These are phyloP conservation scores for Fregetta grallaria DNA, from an alignment of 2,113 vertebrate species.

Conservation along the genomic window DNA sequence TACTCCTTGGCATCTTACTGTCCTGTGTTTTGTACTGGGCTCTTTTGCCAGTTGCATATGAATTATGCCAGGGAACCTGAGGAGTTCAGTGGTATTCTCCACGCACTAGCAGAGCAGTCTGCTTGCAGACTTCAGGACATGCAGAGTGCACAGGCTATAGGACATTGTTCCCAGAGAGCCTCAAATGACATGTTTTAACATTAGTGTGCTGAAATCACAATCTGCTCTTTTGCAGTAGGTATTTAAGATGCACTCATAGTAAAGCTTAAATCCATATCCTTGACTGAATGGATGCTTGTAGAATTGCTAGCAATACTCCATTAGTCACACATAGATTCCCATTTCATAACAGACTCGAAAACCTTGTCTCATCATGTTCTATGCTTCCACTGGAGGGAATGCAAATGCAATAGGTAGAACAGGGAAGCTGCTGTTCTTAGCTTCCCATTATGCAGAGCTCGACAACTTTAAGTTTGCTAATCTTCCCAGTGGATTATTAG, in stretches of 20 bases:
- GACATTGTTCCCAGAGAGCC: neutral
- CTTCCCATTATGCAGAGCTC: conserved; percentile 42
- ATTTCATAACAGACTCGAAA: conserved; percentile 58
- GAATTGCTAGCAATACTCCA: neutral
- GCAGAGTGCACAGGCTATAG: neutral
- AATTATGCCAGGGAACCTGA: neutral
- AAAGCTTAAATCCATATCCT: neutral
- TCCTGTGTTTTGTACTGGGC: neutral
- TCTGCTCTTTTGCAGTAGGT: neutral
- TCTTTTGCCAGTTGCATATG: neutral
- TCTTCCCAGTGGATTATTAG: conserved; percentile 52
- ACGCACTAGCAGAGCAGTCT: neutral
- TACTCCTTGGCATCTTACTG: neutral
- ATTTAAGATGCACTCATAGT: neutral
- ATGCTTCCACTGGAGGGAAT: conserved; percentile 30
- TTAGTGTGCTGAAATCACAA: neutral
- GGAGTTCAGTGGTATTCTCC: neutral
- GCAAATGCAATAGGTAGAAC: conserved; percentile 10
- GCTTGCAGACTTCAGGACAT: neutral
- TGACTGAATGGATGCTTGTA: conserved; percentile 9
- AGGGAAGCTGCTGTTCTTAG: neutral
- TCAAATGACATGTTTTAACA: neutral
- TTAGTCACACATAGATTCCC: conserved; percentile 48
- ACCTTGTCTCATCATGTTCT: conserved; percentile 53
- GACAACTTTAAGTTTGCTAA: conserved; percentile 45